Percentiles rank a stretch among this genome's conserved stretches.
phyloP scores from a whole-genome alignment of 92 coral and sea anemone species.

The Parazoanthus darwini region DNA sequence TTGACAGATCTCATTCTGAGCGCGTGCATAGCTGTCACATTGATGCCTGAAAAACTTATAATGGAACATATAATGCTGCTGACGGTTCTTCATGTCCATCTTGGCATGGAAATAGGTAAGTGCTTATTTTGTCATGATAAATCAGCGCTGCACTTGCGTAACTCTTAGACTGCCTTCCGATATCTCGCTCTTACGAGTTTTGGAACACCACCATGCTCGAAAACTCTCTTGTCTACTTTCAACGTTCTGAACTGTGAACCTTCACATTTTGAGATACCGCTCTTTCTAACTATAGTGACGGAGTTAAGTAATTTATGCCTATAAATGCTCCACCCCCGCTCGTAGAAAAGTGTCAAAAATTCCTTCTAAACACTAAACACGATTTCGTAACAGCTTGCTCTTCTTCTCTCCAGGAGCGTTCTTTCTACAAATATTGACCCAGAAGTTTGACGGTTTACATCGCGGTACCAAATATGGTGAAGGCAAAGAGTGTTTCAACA shows the following conservation, averaged over 20 bases:
- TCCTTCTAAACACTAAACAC: no score
- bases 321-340: no score
- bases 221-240: neutral
- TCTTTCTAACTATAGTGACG: neutral
- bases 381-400: neutral
- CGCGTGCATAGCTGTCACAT: slow-evolving; percentile 80
- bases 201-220: neutral
- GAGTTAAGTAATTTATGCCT: no score
- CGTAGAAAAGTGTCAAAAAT: no score
- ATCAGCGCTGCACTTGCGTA: neutral
- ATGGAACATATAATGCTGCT: slow-evolving; percentile 91
- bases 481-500: slow-evolving; percentile 85
- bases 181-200: neutral
- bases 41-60: slow-evolving; percentile 89
- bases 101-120: slow-evolving; percentile 96
- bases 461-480: slow-evolving; percentile 47
- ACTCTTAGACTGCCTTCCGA: neutral
- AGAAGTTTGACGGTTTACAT: slow-evolving; percentile 70
- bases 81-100: slow-evolving; percentile 71
- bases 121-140: neutral
- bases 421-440: slow-evolving; percentile 73
- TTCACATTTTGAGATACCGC: neutral
- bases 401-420: slow-evolving; percentile 68
- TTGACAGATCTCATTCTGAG: slow-evolving; percentile 72
- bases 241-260: neutral